Percentiles rank a stretch among this genome's conserved stretches.
Conservation (phyloP, 2,888 invertebrate genomes). For the Dryococelus australis region DNA sequence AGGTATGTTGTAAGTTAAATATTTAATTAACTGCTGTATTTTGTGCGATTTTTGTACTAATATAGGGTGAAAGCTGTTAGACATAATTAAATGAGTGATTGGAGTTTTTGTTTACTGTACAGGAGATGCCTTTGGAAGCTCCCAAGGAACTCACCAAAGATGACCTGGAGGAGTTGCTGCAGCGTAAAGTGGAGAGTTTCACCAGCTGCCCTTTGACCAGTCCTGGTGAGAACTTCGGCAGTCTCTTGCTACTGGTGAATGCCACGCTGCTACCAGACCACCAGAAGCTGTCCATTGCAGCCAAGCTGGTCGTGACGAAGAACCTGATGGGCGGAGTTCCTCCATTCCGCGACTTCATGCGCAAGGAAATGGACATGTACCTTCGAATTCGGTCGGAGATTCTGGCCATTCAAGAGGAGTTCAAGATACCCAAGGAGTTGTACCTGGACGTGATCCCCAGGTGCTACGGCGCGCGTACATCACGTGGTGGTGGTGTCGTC, state of each 20-base stretch:
- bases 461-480: conserved; percentile 64
- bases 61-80: too few species aligned
- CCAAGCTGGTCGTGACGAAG: conserved; percentile 64
- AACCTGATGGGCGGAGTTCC: conserved; percentile 54
- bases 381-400: conserved; percentile 61
- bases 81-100: too few species aligned
- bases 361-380: conserved; percentile 66
- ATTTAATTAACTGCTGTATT: too few species aligned
- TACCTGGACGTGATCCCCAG: conserved; percentile 61
- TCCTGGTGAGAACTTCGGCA: conserved; percentile 68
- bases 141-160: neutral
- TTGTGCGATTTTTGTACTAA: too few species aligned
- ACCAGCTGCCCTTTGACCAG: neutral
- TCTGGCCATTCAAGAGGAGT: conserved; percentile 60
- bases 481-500: neutral
- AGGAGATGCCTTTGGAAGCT: too few species aligned
- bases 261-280: conserved; percentile 54
- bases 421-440: conserved; percentile 57
- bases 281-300: conserved; percentile 58
- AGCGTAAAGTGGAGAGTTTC: neutral
- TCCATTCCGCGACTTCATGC: conserved; percentile 62
- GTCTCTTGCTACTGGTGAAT: conserved; percentile 61
- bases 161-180: neutral
- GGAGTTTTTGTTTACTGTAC: too few species aligned
- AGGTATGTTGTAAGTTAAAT: too few species aligned